phyloP scores from a whole-genome alignment of 2,113 vertebrate genomes.

The Himantopus leucocephalus region DNA sequence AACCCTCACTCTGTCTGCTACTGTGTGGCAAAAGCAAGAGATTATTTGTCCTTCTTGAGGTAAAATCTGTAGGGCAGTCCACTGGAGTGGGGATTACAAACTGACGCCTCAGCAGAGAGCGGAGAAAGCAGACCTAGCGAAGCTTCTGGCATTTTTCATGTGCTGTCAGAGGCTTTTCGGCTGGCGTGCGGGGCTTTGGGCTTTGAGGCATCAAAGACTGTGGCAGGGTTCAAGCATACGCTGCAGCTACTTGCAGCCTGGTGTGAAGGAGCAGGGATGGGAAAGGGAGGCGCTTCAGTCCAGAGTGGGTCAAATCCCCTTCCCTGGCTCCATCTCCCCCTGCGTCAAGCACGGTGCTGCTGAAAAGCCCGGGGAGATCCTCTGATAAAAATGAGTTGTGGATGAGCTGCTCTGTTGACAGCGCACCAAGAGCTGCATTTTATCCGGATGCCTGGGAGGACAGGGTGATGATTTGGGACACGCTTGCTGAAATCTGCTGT shows the following conservation, averaged over 20 bases:
- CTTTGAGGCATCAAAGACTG: neutral
- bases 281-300: neutral
- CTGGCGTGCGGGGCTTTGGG: neutral
- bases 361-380: neutral
- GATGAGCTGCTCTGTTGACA: neutral
- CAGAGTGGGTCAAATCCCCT: neutral
- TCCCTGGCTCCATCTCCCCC: neutral
- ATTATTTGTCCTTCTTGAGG: neutral
- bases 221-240: neutral
- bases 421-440: neutral
- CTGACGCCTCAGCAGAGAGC: neutral
- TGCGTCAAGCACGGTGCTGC: neutral
- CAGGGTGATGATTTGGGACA: neutral
- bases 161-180: neutral
- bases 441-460: neutral
- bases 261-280: neutral
- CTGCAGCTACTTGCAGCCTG: neutral
- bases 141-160: neutral
- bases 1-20: neutral
- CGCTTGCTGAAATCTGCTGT: neutral
- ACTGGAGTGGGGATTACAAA: neutral
- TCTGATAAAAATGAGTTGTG: neutral
- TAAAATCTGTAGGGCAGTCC: neutral
- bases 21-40: neutral
- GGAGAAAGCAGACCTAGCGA: neutral